Percentiles rank a stretch among this genome's conserved stretches.
Evolutionary conservation across 2,113 vertebrate genomes (phyloP).

Genomic region (Nesogale talazaci): DNA sequence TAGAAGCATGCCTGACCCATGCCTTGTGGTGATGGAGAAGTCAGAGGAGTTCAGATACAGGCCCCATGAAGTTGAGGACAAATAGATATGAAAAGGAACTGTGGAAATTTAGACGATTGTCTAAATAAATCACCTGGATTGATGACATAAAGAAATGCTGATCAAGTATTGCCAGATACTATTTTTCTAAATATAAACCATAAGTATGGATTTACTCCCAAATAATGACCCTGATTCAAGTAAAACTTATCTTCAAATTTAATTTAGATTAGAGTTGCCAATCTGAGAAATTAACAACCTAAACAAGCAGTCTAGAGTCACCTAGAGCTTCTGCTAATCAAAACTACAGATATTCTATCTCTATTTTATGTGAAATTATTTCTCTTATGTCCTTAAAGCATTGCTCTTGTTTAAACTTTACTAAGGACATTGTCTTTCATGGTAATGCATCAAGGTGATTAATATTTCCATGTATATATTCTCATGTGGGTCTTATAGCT

Average conservation of each 20-base stretch:
- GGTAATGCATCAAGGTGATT: background rate
- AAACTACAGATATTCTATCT: background rate
- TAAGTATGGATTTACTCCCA: background rate
- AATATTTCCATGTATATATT: background rate
- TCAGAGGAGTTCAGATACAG: no score
- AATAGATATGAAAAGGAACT: background rate
- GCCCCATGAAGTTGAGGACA: no score
- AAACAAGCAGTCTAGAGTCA: background rate
- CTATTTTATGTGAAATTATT: background rate
- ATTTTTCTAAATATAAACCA: background rate
- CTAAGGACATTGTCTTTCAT: background rate
- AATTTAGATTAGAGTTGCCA: background rate
- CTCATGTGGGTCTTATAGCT: background rate
- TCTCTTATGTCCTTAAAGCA: background rate
- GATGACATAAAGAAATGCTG: background rate
- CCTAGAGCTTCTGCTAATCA: background rate
- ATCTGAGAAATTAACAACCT: background rate
- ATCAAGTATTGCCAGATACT: background rate
- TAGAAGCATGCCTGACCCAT: no score
- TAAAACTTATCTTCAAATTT: background rate
- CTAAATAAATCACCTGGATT: no score
- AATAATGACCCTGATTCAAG: background rate
- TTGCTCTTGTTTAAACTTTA: background rate
- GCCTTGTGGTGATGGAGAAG: no score
- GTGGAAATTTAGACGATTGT: background rate